Conservation (phyloP, 2,113 vertebrate species). For the Lepidothrix coronata region DNA sequence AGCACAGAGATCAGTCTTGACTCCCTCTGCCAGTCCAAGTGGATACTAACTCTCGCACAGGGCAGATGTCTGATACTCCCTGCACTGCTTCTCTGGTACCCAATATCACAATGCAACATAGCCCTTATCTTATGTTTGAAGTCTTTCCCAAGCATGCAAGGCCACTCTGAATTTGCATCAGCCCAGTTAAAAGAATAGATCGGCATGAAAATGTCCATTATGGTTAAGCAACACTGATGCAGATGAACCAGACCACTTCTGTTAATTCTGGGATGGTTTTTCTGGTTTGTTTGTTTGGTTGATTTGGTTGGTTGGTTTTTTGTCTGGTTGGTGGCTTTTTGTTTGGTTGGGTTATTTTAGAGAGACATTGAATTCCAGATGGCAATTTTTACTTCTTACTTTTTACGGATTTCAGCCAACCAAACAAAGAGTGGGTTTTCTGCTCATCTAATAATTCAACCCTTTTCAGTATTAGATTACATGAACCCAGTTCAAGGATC, state of each 20-base stretch:
- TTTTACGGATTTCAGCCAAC: neutral
- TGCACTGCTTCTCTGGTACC: neutral
- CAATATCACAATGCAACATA: accelerated
- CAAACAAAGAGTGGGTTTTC: neutral
- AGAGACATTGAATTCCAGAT: neutral
- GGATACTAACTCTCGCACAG: neutral
- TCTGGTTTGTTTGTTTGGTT: neutral
- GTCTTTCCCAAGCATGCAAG: neutral
- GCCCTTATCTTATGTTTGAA: neutral
- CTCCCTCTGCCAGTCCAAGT: neutral
- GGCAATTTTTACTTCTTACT: neutral
- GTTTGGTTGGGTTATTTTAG: neutral
- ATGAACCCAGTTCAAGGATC: neutral
- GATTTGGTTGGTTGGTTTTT: neutral
- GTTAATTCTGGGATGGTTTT: neutral
- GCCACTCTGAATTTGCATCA: neutral
- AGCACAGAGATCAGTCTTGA: neutral
- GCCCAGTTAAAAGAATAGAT: neutral
- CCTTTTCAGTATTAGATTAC: neutral
- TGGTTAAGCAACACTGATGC: neutral
- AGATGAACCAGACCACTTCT: neutral
- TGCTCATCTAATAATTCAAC: neutral
- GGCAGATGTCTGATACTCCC: neutral
- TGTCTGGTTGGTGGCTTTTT: neutral
- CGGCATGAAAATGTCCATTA: neutral